phyloP scores from a whole-genome alignment of 35 echinoderm and acorn worm species.

The Stichopus chloronotus region DNA sequence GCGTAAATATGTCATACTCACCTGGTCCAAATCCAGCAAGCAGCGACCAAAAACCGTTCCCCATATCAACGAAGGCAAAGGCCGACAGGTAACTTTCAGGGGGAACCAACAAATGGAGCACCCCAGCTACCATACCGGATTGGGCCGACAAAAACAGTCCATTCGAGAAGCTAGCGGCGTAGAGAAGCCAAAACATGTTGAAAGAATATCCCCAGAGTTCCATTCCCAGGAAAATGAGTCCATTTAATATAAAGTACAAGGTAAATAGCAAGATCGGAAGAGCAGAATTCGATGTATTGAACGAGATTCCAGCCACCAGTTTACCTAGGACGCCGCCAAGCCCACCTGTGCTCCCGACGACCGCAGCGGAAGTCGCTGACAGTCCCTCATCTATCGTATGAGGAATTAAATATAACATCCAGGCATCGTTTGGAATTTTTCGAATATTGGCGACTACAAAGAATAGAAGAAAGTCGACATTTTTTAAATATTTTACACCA shows the following conservation, averaged over 20 bases:
- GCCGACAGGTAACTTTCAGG: constrained; percentile 18
- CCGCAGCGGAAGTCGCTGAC: background rate
- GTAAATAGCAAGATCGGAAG: background rate
- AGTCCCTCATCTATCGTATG: background rate
- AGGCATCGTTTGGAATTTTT: constrained; percentile 45
- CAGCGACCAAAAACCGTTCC: constrained; percentile 20
- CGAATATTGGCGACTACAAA: constrained; percentile 35
- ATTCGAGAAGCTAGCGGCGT: background rate
- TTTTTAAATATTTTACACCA: background rate
- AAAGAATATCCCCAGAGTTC: background rate
- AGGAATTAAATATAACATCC: constrained; percentile 41
- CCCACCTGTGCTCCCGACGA: constrained; percentile 14
- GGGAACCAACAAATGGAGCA: background rate
- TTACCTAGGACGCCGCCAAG: constrained; percentile 4
- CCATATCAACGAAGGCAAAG: background rate
- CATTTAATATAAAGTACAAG: constrained; percentile 17
- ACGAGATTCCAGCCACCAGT: constrained; percentile 10
- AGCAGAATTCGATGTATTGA: background rate
- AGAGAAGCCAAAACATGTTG: background rate
- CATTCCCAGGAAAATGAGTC: constrained; percentile 27
- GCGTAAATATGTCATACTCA: background rate
- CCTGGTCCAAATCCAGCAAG: constrained; percentile 19
- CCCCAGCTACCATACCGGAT: constrained; percentile 34
- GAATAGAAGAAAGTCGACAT: background rate
- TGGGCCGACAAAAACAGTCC: constrained; percentile 2